phyloP scores from a whole-genome alignment of 1,140 invertebrate genomes.

The Orchestia grillus region DNA sequence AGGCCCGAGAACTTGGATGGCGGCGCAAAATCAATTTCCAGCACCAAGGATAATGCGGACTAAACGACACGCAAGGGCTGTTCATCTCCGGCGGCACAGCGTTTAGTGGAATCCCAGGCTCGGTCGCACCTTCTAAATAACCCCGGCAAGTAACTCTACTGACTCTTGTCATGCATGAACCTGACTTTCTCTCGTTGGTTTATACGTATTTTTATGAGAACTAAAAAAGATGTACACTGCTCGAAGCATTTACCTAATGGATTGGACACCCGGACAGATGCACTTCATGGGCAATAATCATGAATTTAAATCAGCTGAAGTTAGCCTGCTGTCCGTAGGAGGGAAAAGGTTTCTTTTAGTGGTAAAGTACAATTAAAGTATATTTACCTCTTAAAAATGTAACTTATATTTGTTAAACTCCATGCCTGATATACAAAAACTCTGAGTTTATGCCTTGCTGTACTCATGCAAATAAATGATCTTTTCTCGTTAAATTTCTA shows the following conservation, averaged over 20 bases:
- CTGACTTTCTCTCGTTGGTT: neutral
- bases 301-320: neutral
- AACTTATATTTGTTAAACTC: neutral
- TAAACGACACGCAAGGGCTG: slow-evolving; percentile 12
- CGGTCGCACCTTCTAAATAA: neutral
- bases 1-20: neutral
- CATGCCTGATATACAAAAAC: too few relatives aligned
- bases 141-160: neutral
- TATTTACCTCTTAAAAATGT: neutral
- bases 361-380: neutral
- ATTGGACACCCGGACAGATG: neutral
- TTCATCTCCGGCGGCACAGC: slow-evolving; percentile 29
- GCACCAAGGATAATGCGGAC: slow-evolving; percentile 28
- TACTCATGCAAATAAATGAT: too few relatives aligned
- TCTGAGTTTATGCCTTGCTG: too few relatives aligned
- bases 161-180: slow-evolving; percentile 1
- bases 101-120: slow-evolving; percentile 41
- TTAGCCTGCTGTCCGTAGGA: neutral
- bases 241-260: neutral
- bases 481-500: too few relatives aligned
- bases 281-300: neutral
- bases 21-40: slow-evolving; percentile 42
- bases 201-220: neutral
- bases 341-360: neutral
- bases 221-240: neutral